These are phyloP conservation scores for Theonella swinhoei DNA, from an alignment of 37 sponge, comb jelly and placozoan species.

Conservation along the genomic window DNA sequence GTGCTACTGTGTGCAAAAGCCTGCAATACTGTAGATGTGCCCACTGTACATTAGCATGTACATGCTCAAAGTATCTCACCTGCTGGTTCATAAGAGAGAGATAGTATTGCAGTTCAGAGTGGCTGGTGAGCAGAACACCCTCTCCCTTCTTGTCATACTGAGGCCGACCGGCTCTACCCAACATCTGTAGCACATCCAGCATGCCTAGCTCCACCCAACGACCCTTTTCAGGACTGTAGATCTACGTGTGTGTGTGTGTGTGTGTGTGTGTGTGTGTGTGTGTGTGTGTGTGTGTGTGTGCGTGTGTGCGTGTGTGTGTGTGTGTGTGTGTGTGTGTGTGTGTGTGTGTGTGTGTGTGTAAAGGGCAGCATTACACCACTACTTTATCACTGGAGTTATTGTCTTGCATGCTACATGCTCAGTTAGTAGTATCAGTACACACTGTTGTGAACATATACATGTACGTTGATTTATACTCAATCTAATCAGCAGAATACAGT, in stretches of 20 bases:
- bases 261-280: too few relatives aligned
- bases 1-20: neutral
- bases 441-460: too few relatives aligned
- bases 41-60: neutral
- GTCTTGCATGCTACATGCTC: too few relatives aligned
- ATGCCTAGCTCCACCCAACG: slow-evolving; percentile 96
- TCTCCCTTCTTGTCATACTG: slow-evolving; percentile 97
- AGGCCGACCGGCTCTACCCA: slow-evolving; percentile 97
- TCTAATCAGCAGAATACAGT: too few relatives aligned
- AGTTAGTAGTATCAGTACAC: too few relatives aligned
- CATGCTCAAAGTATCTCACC: slow-evolving; percentile 34
- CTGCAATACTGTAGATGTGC: neutral
- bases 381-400: too few relatives aligned
- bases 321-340: neutral
- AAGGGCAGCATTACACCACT: too few relatives aligned
- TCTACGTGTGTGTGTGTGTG: slow-evolving; percentile 27
- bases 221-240: slow-evolving; percentile 98
- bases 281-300: too few relatives aligned
- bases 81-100: slow-evolving; percentile 98
- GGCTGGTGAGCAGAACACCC: slow-evolving; percentile 93
- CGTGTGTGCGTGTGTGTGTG: neutral
- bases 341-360: too few relatives aligned
- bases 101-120: slow-evolving; percentile 97
- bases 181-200: slow-evolving; percentile 97
- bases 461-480: too few relatives aligned